Base-by-base conservation (phyloP, 2,888 invertebrate species). In the Diarsia brunnea region DNA sequence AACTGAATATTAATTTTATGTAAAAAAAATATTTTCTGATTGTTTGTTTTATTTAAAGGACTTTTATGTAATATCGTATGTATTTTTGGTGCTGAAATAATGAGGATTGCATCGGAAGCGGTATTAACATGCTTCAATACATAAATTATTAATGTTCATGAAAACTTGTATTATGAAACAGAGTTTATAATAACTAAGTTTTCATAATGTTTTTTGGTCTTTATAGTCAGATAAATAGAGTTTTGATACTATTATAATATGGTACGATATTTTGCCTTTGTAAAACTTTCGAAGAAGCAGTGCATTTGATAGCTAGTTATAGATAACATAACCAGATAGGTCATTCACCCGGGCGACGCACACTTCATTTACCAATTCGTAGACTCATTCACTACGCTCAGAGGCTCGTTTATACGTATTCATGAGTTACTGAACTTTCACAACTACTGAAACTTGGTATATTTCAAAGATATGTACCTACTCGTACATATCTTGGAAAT, bases 1-100 rank as follows among this genome's bases (percentile, higher is more conserved):
- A 31, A 75, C 51, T 49, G 67, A 72, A 79, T 61, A 64, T 53
- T 67, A 63, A 86, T 58, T 73, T 24, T 60, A 73, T 61, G 16
- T 66, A 16, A 74, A 78, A 38, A 65, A 60, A 64, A 68, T 63
- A 60, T 19, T 47, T 72, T 63, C 10, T 51, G 16, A 24, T 55
- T 51, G 55, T 55, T 77, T 79, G 27, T 43, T 55, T 75, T n/a
- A 60, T 60, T 78, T 53, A 47, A 11, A 45, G 67, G 16, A 51
- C 11, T 47, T 11, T 38, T 49, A 12, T 2, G 21, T 21, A 12
- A 73, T 16, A 31, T n/a, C 31, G 55, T 7, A 4, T 27, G 11
- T 47, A 11, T 21, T 24, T 12, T n/a, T 43, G 1, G 43, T 61
- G 11, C 19, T 43, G n/a, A 27, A 73, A 27, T 43, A 49, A 43